Percentiles rank a stretch among this genome's conserved stretches.
These are phyloP conservation scores for Cyrtonyx montezumae DNA, from an alignment of 2,113 vertebrate species.

Conservation along the genomic window DNA sequence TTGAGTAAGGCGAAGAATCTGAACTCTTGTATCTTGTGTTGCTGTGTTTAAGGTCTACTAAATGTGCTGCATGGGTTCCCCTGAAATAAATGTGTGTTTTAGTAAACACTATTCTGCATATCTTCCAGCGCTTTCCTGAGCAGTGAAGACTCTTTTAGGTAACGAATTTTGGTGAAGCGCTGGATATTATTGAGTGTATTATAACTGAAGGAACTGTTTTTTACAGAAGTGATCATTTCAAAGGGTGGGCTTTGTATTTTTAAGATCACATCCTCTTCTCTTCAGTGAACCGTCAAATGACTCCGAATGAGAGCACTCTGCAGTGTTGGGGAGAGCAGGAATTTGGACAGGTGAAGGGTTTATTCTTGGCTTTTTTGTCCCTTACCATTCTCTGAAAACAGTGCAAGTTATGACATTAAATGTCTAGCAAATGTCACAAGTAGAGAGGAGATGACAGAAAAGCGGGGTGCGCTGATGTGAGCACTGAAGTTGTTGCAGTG, in stretches of 20 bases:
- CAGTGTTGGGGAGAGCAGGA: background rate
- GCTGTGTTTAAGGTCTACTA: background rate
- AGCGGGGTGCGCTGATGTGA: background rate
- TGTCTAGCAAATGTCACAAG: background rate
- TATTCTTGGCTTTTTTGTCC: background rate
- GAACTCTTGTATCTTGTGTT: background rate
- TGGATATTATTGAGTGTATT: background rate
- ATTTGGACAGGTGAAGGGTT: background rate
- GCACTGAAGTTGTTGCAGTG: background rate
- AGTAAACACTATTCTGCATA: background rate
- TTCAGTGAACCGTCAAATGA: background rate
- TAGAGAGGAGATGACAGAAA: background rate
- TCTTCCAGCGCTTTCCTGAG: background rate
- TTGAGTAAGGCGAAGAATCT: background rate
- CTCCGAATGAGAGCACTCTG: background rate
- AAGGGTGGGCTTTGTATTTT: background rate
- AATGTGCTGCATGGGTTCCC: background rate
- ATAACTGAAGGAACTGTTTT: background rate
- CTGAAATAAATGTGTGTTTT: background rate
- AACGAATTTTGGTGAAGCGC: background rate
- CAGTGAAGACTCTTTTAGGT: background rate
- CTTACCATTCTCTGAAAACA: background rate
- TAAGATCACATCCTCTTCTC: rapidly evolving
- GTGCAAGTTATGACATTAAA: background rate
- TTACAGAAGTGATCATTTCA: background rate